Evolutionary conservation across 2,113 vertebrate species (phyloP).

Genomic region (Urocolius indicus): DNA sequence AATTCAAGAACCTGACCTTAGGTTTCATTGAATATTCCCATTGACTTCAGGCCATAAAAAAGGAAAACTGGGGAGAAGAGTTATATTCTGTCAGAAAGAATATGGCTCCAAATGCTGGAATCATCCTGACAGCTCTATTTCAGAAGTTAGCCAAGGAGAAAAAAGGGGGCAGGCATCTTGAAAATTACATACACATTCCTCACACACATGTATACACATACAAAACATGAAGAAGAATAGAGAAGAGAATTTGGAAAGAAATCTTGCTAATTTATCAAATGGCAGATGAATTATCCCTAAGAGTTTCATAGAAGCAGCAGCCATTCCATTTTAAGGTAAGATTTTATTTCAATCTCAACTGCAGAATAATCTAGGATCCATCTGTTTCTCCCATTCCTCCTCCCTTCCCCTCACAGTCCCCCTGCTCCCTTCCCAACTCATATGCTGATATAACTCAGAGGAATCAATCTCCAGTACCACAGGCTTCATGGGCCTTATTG

Average conservation of each 20-base stretch:
- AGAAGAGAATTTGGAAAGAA: conserved; percentile 30
- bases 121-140: conserved; percentile 71
- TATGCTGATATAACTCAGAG: not conserved
- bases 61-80: conserved; percentile 59
- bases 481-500: not conserved
- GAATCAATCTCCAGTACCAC: not conserved
- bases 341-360: conserved; percentile 53
- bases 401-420: not conserved
- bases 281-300: conserved; percentile 42
- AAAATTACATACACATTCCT: conserved; percentile 48
- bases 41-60: conserved; percentile 63
- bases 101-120: conserved; percentile 56
- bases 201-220: conserved; percentile 46
- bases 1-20: conserved; percentile 64
- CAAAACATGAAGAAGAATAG: conserved; percentile 39
- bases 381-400: conserved; percentile 4
- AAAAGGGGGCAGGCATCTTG: conserved; percentile 57
- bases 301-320: conserved; percentile 23
- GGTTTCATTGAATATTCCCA: conserved; percentile 60
- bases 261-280: conserved; percentile 30
- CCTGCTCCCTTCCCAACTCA: conserved; percentile 10
- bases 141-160: conserved; percentile 67
- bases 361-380: conserved; percentile 32
- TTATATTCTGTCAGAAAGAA: conserved; percentile 66
- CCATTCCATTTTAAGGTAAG: conserved; percentile 40